These are phyloP conservation scores for Phrynocephalus guinanensis DNA, from an alignment of 2,797 vertebrate genomes.

Conservation along the genomic window DNA sequence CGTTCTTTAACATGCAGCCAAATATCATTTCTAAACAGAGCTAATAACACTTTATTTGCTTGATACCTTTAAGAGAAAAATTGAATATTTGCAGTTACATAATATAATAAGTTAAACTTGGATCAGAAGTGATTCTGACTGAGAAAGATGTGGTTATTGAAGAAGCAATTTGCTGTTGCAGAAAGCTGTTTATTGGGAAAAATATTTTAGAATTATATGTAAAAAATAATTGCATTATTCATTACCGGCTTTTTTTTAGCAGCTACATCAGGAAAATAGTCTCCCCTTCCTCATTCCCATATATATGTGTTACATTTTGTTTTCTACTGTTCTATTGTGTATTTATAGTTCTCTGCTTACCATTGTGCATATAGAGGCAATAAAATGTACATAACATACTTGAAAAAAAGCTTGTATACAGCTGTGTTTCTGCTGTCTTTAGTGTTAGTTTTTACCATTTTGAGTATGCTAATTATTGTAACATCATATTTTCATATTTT, in stretches of 20 bases:
- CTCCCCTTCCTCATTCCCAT: constrained; percentile 77
- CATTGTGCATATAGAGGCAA: constrained; percentile 89
- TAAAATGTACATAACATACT: constrained; percentile 96
- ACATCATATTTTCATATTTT: constrained; percentile 32
- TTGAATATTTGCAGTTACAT: constrained; percentile 65
- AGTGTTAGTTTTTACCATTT: constrained; percentile 49
- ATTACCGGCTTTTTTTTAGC: constrained; percentile 75
- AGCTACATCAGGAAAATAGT: constrained; percentile 75
- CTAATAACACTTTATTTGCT: constrained; percentile 46
- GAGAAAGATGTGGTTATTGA: constrained; percentile 71
- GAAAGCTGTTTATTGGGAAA: constrained; percentile 72
- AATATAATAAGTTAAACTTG: constrained; percentile 60
- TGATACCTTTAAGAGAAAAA: constrained; percentile 67
- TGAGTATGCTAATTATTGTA: constrained; percentile 29
- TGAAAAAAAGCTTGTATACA: constrained; percentile 72
- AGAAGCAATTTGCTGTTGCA: constrained; percentile 71
- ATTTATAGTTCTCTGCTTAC: constrained; percentile 98
- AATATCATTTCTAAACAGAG: constrained; percentile 56
- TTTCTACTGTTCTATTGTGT: constrained; percentile 91
- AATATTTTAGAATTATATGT: constrained; percentile 93
- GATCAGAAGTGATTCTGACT: constrained; percentile 71
- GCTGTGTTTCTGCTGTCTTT: constrained; percentile 71
- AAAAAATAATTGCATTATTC: constrained; percentile 79
- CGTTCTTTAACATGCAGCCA: constrained; percentile 71
- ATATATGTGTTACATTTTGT: constrained; percentile 84